Evolutionary conservation across 2,113 vertebrate species (phyloP).

Genomic region (Lutjanus erythropterus): DNA sequence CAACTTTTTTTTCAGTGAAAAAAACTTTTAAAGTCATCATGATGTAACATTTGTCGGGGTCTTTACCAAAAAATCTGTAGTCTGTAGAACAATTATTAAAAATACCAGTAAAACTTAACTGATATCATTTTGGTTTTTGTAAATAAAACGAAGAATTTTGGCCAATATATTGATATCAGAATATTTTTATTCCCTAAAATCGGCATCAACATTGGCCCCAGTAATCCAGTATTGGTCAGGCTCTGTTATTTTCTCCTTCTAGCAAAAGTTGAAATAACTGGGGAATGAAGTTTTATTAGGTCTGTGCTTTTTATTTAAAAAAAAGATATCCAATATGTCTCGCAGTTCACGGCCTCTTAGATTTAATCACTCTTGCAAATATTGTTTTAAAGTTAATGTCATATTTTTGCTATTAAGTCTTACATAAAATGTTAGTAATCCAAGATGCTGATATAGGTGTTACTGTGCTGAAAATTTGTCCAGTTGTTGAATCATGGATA

Average conservation of each 20-base stretch:
- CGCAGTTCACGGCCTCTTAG: background rate
- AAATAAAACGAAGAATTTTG: no score
- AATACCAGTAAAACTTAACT: no score
- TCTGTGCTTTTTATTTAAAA: conserved; percentile 3
- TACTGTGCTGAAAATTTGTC: background rate
- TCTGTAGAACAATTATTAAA: no score
- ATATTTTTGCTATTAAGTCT: background rate
- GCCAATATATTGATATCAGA: no score
- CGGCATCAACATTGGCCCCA: no score
- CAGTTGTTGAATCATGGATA: background rate
- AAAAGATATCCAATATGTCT: background rate
- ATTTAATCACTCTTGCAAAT: background rate
- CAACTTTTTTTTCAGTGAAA: no score
- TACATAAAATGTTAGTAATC: background rate
- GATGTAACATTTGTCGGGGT: no score
- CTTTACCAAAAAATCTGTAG: no score
- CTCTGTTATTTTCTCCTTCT: background rate
- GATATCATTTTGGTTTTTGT: no score
- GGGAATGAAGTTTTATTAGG: background rate
- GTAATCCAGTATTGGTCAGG: no score
- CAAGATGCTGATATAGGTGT: background rate
- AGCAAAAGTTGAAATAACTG: background rate
- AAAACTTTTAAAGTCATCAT: no score
- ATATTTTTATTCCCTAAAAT: no score
- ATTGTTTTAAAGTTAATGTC: background rate